Evolutionary conservation across 1,140 invertebrate genomes (phyloP).

Genomic region (Brachystomella parvula): DNA sequence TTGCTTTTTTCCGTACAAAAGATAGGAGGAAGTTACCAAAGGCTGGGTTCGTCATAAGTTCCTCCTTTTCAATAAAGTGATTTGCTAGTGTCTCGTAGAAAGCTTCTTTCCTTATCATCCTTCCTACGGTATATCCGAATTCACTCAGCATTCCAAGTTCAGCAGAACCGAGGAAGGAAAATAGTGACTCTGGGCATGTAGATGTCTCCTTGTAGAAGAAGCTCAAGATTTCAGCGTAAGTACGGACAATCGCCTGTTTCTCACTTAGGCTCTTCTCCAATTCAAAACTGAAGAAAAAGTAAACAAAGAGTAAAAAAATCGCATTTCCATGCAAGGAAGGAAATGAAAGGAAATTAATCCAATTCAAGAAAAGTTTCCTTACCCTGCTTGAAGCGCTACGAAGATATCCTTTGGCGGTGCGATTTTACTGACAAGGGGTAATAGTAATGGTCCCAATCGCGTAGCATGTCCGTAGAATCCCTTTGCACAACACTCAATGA

Average conservation of each 20-base stretch:
- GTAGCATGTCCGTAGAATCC: slow-evolving; percentile 23
- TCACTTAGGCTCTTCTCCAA: slow-evolving; percentile 10
- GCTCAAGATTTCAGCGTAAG: slow-evolving; percentile 19
- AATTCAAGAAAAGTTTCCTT: neutral
- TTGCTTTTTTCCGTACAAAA: neutral
- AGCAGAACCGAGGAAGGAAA: no score
- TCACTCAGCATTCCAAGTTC: neutral
- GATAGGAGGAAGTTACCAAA: neutral
- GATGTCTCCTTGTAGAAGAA: slow-evolving; percentile 14
- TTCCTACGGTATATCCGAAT: slow-evolving; percentile 1
- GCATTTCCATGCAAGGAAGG: no score
- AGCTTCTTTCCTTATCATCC: slow-evolving; percentile 8
- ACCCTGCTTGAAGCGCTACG: slow-evolving; percentile 4
- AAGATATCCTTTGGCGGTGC: neutral
- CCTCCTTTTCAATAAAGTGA: neutral
- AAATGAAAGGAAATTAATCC: neutral
- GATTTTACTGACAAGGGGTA: slow-evolving; percentile 15
- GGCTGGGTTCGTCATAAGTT: neutral
- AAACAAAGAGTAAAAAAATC: no score
- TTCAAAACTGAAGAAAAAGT: slow-evolving; percentile 10
- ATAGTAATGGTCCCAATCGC: slow-evolving; percentile 16
- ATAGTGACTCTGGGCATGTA: neutral
- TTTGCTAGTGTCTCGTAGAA: slow-evolving; percentile 7
- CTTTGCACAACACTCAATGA: slow-evolving; percentile 12
- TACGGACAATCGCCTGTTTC: slow-evolving; percentile 17